Base-by-base conservation (phyloP, 1,140 invertebrate genomes). In the Apis cerana region DNA sequence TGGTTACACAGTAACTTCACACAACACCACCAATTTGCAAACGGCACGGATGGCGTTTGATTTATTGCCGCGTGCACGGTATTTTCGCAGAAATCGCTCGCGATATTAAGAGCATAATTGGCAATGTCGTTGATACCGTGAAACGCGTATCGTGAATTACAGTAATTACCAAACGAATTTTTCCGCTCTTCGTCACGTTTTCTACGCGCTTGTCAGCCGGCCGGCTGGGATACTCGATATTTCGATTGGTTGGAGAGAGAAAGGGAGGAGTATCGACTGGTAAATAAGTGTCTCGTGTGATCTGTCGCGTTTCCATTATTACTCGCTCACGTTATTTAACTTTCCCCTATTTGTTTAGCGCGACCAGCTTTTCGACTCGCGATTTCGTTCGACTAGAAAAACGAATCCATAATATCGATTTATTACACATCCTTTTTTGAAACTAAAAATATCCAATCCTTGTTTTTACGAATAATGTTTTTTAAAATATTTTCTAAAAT, bases 261-360 rank as follows among this genome's bases (percentile, higher is more conserved):
- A 70, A 85, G 72, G 84, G 77, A 84, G 82, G 77, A 74, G 33
- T 59, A 83, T 59, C 23, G 58, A 48, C 27, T 61, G 68, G 62
- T 80, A 84, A 85, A 86, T 72, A 67, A 21, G 11, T 33, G 67
- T 81, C 65, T 84, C 56, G 77, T 72, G 48, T 62, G 82, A 84
- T 80, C 74, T 76, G 83, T 84, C 77, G 70, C 43, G 75, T 81
- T 61, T 84, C 52, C 56, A 84, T 86, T 85, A 85, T 86, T 84
- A 77, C 43, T 52, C 62, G 9, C 19, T 64, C 52, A 61, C n/a
- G 19, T 80, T 75, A 80, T 80, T 84, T 27, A 59, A 85, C 84
- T 85, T 85, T 85, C 84, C 82, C 82, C 76, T 71, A 84, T 84
- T 85, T 75, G 72, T 84, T 69, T 80, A 11, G 15, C 23, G 61